These are phyloP conservation scores for Antedon mediterranea DNA, from an alignment of 53 echinoderm and acorn worm species.

Conservation along the genomic window DNA sequence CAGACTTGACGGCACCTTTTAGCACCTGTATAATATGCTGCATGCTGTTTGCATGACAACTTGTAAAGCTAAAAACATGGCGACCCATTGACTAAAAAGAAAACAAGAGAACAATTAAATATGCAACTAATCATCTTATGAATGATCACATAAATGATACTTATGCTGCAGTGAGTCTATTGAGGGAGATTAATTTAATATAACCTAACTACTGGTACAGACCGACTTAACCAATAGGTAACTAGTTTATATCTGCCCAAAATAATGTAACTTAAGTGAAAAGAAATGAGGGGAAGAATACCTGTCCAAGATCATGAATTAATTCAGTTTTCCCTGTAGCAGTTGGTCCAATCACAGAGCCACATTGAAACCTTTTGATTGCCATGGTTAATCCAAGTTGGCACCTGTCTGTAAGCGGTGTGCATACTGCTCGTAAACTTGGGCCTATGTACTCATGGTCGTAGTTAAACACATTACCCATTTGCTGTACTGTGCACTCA, in stretches of 20 bases:
- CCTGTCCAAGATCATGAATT: conserved; percentile 59
- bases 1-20: conserved; percentile 59
- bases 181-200: too few species aligned
- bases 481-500: conserved; percentile 47
- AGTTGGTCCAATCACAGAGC: conserved; percentile 56
- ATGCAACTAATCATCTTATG: too few species aligned
- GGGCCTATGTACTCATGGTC: conserved; percentile 83
- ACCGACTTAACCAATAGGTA: too few species aligned
- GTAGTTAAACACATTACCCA: conserved; percentile 69
- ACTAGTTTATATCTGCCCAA: too few species aligned
- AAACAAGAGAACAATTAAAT: not conserved
- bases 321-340: conserved; percentile 64
- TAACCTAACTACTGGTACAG: too few species aligned
- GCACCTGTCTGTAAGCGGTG: conserved; percentile 79
- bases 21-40: conserved; percentile 27
- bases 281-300: conserved; percentile 3
- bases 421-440: conserved; percentile 36
- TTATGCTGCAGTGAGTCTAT: too few species aligned
- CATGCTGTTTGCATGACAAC: conserved; percentile 40
- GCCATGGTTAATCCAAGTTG: conserved; percentile 68
- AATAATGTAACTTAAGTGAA: not conserved
- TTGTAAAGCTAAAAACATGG: conserved; percentile 62
- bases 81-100: conserved; percentile 62
- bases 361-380: conserved; percentile 55
- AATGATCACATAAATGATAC: too few species aligned